A percentile compares a stretch with the other conserved stretches of the same genome.
Conservation (phyloP, 2,797 vertebrate species). For the Valencia hispanica region DNA sequence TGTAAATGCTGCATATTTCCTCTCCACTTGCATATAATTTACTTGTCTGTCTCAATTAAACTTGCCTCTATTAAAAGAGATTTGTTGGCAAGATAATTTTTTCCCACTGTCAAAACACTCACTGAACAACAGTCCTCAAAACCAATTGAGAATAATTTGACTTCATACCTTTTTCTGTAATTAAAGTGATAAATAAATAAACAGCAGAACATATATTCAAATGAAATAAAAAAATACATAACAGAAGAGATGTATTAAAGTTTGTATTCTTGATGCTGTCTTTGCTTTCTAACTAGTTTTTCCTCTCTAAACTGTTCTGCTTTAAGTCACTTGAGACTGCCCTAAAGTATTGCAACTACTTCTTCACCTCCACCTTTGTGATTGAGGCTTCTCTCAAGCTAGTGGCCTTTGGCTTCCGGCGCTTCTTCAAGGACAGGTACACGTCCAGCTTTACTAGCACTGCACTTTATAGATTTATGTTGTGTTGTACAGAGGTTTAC, state of each 20-base stretch:
- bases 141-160: background rate
- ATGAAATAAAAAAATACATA: background rate
- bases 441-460: background rate
- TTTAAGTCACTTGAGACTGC: slow-evolving; percentile 89
- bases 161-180: background rate
- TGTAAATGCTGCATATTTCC: slow-evolving; percentile 9
- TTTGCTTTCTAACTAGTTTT: background rate
- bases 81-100: slow-evolving; percentile 22
- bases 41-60: slow-evolving; percentile 43
- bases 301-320: background rate
- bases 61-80: slow-evolving; percentile 35
- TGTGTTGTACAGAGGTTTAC: background rate
- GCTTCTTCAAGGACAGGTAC: slow-evolving; percentile 97
- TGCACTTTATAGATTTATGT: background rate
- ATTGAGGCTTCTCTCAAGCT: slow-evolving; percentile 93
- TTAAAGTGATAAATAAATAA: background rate
- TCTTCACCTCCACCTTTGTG: slow-evolving; percentile 96
- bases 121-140: background rate
- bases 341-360: slow-evolving; percentile 97
- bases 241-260: background rate
- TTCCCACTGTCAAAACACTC: slow-evolving; percentile 11
- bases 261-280: background rate
- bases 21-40: slow-evolving; percentile 32
- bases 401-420: slow-evolving; percentile 91
- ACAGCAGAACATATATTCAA: background rate